These are phyloP conservation scores for Agrotis puta DNA, from an alignment of 2,888 invertebrate genomes.

Conservation along the genomic window DNA sequence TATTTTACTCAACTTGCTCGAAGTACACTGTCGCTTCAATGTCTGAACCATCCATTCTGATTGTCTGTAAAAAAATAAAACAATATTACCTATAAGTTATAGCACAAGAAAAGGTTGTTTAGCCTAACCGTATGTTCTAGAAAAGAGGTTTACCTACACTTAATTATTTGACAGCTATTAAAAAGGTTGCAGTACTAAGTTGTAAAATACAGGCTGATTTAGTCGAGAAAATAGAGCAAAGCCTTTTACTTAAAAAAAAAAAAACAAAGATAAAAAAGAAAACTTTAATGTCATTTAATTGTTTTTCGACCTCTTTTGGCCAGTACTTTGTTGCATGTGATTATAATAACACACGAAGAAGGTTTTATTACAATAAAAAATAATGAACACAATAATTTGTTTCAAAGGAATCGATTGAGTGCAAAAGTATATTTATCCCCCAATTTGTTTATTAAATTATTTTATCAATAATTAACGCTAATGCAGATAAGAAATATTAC, in stretches of 20 bases:
- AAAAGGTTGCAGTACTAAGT: background rate
- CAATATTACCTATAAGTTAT: background rate
- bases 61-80: constrained; percentile 70
- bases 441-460: background rate
- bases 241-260: background rate
- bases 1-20: constrained; percentile 71
- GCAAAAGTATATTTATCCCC: too few species aligned
- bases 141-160: background rate
- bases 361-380: constrained; percentile 10
- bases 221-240: background rate
- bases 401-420: too few species aligned
- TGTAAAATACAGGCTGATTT: background rate
- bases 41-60: constrained; percentile 73
- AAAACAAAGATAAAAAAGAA: background rate
- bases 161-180: background rate
- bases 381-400: too few species aligned
- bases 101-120: too few species aligned
- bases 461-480: too few species aligned
- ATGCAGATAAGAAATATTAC: too few species aligned
- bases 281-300: constrained; percentile 15
- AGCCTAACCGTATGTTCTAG: too few species aligned
- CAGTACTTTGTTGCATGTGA: background rate
- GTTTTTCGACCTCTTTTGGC: background rate
- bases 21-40: constrained; percentile 76
- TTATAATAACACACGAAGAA: background rate